A percentile compares a stretch with the other conserved stretches of the same genome.
phyloP scores from a whole-genome alignment of 1,140 invertebrate genomes.

The Meloidogyne exigua region DNA sequence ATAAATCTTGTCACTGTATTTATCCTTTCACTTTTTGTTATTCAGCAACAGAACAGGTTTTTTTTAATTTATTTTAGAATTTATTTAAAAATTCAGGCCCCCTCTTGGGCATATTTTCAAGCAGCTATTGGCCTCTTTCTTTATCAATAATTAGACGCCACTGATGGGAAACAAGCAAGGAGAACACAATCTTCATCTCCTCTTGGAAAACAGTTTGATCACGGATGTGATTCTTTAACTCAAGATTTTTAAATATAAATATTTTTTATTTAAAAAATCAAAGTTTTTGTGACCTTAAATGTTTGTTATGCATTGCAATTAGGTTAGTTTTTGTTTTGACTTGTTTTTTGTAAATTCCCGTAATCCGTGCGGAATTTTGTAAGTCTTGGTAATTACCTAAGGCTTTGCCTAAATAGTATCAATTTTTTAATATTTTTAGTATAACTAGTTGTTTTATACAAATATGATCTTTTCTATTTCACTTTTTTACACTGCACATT shows the following conservation, averaged over 20 bases:
- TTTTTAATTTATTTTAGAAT: constrained; percentile 1
- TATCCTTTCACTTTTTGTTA: constrained; percentile 79
- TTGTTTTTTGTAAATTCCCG: no score
- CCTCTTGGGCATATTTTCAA: constrained; percentile 84
- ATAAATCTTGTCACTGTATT: constrained; percentile 90
- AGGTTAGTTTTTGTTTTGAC: constrained; percentile 65
- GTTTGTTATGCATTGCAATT: constrained; percentile 86
- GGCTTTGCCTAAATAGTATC: background rate
- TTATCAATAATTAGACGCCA: constrained; percentile 97
- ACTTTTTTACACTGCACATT: constrained; percentile 96
- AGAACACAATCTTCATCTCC: constrained; percentile 86
- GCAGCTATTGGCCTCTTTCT: constrained; percentile 91
- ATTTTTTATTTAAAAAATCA: constrained; percentile 6
- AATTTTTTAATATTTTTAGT: no score
- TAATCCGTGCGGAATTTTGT: no score
- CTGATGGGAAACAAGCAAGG: constrained; percentile 96
- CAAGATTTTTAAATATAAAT: constrained; percentile 62
- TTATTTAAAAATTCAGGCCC: constrained; percentile 67
- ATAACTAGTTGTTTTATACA: constrained; percentile 73
- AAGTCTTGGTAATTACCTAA: no score
- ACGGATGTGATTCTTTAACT: constrained; percentile 85
- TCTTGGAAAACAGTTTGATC: constrained; percentile 94
- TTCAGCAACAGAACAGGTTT: constrained; percentile 68
- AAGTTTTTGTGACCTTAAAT: constrained; percentile 88
- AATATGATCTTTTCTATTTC: constrained; percentile 90